Evolutionary conservation across 2,797 vertebrate genomes (phyloP).

Genomic region (Huso huso): DNA sequence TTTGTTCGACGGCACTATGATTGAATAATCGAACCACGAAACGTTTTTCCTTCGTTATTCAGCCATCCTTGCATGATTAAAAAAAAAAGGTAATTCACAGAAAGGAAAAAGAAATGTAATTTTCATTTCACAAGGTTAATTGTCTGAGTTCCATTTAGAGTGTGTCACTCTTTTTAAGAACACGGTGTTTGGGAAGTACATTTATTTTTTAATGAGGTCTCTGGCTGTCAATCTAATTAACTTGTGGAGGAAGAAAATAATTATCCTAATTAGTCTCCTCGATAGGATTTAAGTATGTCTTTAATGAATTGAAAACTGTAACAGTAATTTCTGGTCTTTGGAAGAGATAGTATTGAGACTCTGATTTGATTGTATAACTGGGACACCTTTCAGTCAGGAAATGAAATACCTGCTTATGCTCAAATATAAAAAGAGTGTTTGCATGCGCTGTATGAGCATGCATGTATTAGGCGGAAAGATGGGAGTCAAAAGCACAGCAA

Average conservation of each 20-base stretch:
- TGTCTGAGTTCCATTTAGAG: constrained; percentile 4
- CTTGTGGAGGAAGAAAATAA: constrained; percentile 61
- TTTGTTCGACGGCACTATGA: no score
- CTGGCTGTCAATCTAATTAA: constrained; percentile 65
- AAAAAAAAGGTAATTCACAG: neutral
- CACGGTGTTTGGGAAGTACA: constrained; percentile 56
- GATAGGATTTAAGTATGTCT: constrained; percentile 43
- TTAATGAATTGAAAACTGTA: neutral
- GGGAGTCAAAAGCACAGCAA: constrained; percentile 14
- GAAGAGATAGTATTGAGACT: no score
- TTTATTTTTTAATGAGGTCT: constrained; percentile 56
- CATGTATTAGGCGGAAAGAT: no score
- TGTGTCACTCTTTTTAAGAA: constrained; percentile 17
- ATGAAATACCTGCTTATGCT: no score
- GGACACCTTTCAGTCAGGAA: no score
- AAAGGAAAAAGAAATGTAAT: neutral
- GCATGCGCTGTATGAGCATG: no score
- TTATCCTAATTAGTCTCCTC: constrained; percentile 69
- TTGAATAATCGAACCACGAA: no score
- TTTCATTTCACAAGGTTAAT: constrained; percentile 5
- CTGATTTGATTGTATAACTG: no score
- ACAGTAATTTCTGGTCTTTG: no score
- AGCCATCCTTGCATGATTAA: no score
- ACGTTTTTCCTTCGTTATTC: no score
- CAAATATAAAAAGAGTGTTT: no score